A percentile compares a stretch with the other conserved stretches of the same genome.
phyloP scores from a whole-genome alignment of 2,113 vertebrate species.

The Electrona antarctica region DNA sequence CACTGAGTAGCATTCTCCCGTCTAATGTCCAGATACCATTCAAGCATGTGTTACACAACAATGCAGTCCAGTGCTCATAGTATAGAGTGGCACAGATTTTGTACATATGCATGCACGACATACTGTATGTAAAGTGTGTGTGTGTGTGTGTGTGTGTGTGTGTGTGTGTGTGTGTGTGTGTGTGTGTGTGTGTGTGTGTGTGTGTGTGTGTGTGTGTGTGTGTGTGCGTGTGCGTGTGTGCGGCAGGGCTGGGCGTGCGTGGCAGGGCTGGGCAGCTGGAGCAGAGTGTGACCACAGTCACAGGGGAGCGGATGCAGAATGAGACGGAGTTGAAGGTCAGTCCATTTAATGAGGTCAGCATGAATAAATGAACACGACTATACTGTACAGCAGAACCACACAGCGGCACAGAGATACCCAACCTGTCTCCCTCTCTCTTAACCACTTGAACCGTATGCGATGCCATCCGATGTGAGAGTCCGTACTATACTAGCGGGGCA shows the following conservation, averaged over 20 bases:
- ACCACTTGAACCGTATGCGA: background rate
- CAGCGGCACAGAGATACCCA: constrained; percentile 24
- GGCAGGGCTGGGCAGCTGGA: constrained; percentile 60
- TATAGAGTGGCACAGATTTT: no score
- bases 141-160: constrained; percentile 35
- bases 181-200: constrained; percentile 34
- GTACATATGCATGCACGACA: constrained; percentile 8
- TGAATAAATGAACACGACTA: constrained; percentile 68
- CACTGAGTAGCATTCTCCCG: no score
- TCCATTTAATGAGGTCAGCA: constrained; percentile 68
- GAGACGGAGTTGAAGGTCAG: constrained; percentile 78
- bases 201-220: constrained; percentile 25
- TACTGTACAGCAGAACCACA: no score
- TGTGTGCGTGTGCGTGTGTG: constrained; percentile 19
- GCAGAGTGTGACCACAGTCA: constrained; percentile 62
- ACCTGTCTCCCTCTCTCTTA: constrained; percentile 23
- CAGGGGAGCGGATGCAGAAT: constrained; percentile 65
- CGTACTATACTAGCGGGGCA: background rate
- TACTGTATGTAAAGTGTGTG: constrained; percentile 43
- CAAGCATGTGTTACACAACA: no score
- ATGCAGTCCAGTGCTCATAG: no score
- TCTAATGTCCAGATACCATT: no score
- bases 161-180: constrained; percentile 25
- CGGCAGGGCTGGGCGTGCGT: constrained; percentile 32
- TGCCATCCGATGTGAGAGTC: no score